Base-by-base conservation (phyloP, 1,140 invertebrate genomes). In the Drosophila tristis region DNA sequence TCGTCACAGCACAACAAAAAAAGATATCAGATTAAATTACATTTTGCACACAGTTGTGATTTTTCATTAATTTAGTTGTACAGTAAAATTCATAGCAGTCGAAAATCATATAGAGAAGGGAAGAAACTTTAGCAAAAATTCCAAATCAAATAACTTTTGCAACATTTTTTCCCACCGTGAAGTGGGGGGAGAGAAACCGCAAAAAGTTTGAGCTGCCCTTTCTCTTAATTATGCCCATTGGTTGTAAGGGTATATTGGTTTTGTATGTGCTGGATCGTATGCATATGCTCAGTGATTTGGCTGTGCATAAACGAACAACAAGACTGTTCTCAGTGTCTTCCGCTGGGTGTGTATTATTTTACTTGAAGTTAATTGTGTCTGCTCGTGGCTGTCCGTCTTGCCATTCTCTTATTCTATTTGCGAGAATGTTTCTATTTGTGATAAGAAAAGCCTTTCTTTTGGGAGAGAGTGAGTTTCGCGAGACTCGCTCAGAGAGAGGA, bases 1-100 rank as follows among this genome's bases (percentile, higher is more conserved):
- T 39, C 11, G 35, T 39, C 35, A 39, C 35, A 39, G 4, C 35
- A 13, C 35, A 39, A 39, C 4, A 13, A 60, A 16, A 35, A 23
- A 23, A 84, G 64, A 70, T 50, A 71, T 44, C 49, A 70, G 65
- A 86, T 86, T 82, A 87, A 87, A 86, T 86, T 87, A 87, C 70
- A 87, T 87, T 86, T 78, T 75, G 82, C 82, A 75, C 82, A 78
- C 81, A 87, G 78, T 87, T 86, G 70, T 86, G 82, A 87, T 86
- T 86, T 39, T 87, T 87, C 82, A 86, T 86, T 86, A 86, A 86
- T 82, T 86, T 86, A 75, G 82, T 39, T 82, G 74, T 77, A 78
- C 80, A 82, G 31, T 11, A 67, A 86, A 80, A 85, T 53, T 81
- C 64, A 66, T 48, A 81, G 44, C 56, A 60, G 58, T 39, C 50